Evolutionary conservation across 2,113 vertebrate species (phyloP).

Genomic region (Pteronura brasiliensis): DNA sequence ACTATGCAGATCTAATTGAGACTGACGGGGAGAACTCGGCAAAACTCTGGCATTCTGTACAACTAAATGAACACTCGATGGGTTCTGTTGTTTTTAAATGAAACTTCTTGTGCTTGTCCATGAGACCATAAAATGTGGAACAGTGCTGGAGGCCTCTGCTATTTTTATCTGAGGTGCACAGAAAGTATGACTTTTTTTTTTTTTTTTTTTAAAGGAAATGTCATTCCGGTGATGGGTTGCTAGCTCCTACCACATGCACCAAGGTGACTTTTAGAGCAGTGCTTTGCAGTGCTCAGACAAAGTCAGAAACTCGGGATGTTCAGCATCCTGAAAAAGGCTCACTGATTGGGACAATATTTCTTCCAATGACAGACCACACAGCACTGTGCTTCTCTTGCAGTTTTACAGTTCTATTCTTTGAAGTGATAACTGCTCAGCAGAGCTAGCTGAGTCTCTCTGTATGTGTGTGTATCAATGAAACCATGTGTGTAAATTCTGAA

Average conservation of each 20-base stretch:
- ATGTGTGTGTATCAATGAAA: neutral
- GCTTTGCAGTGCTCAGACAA: neutral
- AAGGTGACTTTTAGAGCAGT: constrained; percentile 76
- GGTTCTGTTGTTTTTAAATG: constrained; percentile 54
- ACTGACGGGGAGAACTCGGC: neutral
- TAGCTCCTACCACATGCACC: neutral
- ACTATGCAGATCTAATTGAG: neutral
- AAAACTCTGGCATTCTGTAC: neutral
- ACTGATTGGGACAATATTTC: constrained; percentile 24
- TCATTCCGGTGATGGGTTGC: constrained; percentile 65
- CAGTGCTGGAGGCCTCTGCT: constrained; percentile 67
- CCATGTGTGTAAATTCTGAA: neutral
- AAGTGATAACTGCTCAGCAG: neutral
- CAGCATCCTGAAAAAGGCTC: neutral
- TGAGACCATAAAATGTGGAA: constrained; percentile 61
- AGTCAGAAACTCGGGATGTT: neutral
- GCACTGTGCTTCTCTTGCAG: neutral
- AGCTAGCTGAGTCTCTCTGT: neutral
- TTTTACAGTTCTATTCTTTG: neutral
- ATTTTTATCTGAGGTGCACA: constrained; percentile 78
- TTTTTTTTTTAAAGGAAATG: constrained; percentile 66
- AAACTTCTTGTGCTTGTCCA: constrained; percentile 47
- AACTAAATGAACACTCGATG: constrained; percentile 36
- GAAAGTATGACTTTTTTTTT: constrained; percentile 55
- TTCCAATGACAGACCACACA: neutral